A percentile compares a stretch with the other conserved stretches of the same genome.
Conservation (phyloP, 2,113 vertebrate species). For the Dicrurus megarhynchus region DNA sequence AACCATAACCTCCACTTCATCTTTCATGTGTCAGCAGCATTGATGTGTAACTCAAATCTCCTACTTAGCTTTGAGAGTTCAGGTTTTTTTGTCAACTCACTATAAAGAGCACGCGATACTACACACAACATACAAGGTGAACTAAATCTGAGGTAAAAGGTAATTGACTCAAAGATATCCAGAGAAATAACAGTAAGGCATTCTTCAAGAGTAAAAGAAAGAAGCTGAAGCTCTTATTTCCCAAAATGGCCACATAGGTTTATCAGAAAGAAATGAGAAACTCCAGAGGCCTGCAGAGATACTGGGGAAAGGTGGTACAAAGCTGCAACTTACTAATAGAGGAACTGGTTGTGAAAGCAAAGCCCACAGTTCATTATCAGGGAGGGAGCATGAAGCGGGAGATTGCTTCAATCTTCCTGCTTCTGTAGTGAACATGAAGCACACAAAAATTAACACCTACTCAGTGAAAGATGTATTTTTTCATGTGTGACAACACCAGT, state of each 20-base stretch:
- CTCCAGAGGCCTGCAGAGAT: not conserved
- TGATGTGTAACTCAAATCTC: not conserved
- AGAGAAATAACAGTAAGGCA: not conserved
- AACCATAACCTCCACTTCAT: not conserved
- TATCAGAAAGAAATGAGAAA: not conserved
- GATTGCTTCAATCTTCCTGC: not conserved
- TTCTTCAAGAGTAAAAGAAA: not conserved
- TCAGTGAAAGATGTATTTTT: not conserved
- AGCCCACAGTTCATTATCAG: not conserved
- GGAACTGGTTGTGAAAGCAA: not conserved
- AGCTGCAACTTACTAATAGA: not conserved
- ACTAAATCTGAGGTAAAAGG: not conserved
- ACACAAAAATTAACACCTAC: not conserved
- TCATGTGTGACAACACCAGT: not conserved
- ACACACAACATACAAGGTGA: not conserved
- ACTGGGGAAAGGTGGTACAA: not conserved
- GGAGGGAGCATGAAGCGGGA: not conserved
- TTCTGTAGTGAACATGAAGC: not conserved
- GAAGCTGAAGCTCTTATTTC: not conserved
- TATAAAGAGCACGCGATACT: not conserved
- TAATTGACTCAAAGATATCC: not conserved
- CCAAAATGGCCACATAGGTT: not conserved
- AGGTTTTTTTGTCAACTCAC: not conserved
- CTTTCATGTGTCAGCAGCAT: not conserved
- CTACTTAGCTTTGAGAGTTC: not conserved